Conservation (phyloP, 2,797 vertebrate species). For the Alfaro cultratus region DNA sequence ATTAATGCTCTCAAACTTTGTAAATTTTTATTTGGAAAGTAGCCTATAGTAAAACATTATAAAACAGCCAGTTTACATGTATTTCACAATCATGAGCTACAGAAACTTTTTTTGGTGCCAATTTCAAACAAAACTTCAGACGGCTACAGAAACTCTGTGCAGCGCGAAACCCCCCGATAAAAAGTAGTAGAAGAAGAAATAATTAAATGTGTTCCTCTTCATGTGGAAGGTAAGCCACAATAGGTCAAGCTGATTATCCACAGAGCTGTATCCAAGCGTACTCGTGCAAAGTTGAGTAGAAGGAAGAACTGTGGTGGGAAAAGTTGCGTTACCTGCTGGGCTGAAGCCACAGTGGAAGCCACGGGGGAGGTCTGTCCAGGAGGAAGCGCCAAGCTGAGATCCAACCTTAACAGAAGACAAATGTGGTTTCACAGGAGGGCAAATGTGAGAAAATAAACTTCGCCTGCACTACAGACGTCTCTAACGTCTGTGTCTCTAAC, state of each 20-base stretch:
- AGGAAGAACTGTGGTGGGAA: not conserved
- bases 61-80: not conserved
- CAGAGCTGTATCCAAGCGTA: too few species aligned
- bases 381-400: conserved; percentile 91
- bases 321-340: not conserved
- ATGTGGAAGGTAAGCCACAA: too few species aligned
- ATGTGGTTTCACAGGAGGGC: not conserved
- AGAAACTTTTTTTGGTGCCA: not conserved
- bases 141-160: not conserved
- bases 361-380: conserved; percentile 87
- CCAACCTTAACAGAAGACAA: conserved; percentile 72
- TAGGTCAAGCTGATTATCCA: too few species aligned
- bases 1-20: not conserved
- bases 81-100: not conserved
- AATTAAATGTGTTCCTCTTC: too few species aligned
- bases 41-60: not conserved
- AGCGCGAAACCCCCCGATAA: not conserved
- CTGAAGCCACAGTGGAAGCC: conserved; percentile 38
- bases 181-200: not conserved
- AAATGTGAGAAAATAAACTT: not conserved
- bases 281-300: too few species aligned
- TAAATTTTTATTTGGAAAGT: not conserved
- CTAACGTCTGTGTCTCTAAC: too few species aligned
- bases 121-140: not conserved
- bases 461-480: too few species aligned